phyloP scores from a whole-genome alignment of 1,140 invertebrate genomes.

The Phymastichus coffea region DNA sequence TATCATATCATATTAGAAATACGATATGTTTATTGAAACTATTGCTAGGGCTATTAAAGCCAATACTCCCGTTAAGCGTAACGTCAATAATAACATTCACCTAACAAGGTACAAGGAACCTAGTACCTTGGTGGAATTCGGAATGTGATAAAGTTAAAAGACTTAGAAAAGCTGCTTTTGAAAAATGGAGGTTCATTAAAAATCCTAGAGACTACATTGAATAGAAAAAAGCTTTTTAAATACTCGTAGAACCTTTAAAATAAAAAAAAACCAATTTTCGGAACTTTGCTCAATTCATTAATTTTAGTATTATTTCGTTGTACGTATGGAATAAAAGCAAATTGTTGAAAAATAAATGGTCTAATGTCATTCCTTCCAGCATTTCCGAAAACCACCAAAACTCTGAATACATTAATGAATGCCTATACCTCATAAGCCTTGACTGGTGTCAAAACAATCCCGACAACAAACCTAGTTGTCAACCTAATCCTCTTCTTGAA shows the following conservation, averaged over 20 bases:
- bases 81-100: background rate
- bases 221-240: too few relatives aligned
- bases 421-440: conserved; percentile 1
- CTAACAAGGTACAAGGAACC: too few relatives aligned
- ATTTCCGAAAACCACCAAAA: background rate
- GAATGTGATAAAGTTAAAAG: conserved; percentile 15
- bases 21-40: conserved; percentile 16
- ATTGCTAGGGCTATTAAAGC: conserved; percentile 29
- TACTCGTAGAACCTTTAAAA: too few relatives aligned
- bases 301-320: background rate
- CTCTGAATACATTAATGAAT: background rate
- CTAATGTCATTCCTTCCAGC: background rate
- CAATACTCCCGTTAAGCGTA: conserved; percentile 1
- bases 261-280: conserved; percentile 5
- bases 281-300: background rate
- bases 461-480: background rate
- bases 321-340: background rate
- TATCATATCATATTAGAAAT: background rate
- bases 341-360: background rate
- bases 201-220: background rate
- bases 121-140: conserved; percentile 7
- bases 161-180: background rate
- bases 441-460: too few relatives aligned
- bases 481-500: background rate
- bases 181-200: conserved; percentile 1